Evolutionary conservation across 2,888 invertebrate species (phyloP), one percentile per base, ranked within the genome.

Genomic region (Anoplius nigerrimus): DNA sequence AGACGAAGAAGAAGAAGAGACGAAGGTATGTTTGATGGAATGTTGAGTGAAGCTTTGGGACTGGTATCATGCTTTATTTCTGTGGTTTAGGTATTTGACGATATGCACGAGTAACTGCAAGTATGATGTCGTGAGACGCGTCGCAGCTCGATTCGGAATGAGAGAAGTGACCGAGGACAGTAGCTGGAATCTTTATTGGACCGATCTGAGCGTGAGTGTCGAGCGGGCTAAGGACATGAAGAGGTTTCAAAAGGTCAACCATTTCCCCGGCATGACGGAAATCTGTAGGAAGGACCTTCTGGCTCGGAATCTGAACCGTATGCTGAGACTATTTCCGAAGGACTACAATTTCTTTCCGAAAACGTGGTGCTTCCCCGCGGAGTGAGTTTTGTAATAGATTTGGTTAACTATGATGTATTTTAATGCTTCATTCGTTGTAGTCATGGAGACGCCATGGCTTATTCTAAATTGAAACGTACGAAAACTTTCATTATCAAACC

Each of bases 271-370:
- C 62, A 96, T 96, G 95, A 91, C 93, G 78, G 96, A 96, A 87
- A 95, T 96, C 75, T 96, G 95, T 89, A 92, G 97, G 72, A 98
- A 98, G 89, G 97, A 97, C 90, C 90, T 96, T 61, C 90, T 98
- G 24, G 96, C 97, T 1, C 91, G 97, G 66, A 97, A 98, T 89
- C 91, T 98, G 70, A 97, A 96, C 87, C 92, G 97, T 77, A 97
- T 97, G 97, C 91, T 94, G 71, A 94, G 95, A 88, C 90, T 95
- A 64, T 97, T 95, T 88, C 96, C 97, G 0, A 94, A 94, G 80
- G 97, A 97, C 74, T 98, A 97, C 88, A 95, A 94, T 85, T 95
- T 97, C 86, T 97, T 96, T 87, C 97, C 98, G 0, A 96, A 95
- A 90, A 96, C 97, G 8, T 98, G 97, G 97, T 95, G 96, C 88